Evolutionary conservation across 2,113 vertebrate genomes (phyloP).

Genomic region (Hippolais icterina): DNA sequence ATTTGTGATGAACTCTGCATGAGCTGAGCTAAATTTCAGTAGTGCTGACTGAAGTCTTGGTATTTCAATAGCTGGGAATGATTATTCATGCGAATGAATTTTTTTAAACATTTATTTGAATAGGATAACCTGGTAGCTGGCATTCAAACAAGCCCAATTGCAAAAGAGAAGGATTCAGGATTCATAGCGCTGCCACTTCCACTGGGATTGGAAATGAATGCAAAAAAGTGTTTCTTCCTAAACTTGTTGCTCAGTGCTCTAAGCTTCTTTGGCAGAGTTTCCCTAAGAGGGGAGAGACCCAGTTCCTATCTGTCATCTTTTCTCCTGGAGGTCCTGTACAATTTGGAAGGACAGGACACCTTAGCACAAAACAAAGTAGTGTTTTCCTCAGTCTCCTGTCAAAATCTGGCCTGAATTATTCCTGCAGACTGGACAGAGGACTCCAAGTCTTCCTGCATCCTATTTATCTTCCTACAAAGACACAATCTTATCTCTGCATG

Average conservation of each 20-base stretch:
- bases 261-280: neutral
- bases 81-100: neutral
- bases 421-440: neutral
- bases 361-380: neutral
- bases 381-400: neutral
- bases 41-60: neutral
- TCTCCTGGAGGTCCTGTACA: neutral
- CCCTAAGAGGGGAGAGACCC: neutral
- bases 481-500: neutral
- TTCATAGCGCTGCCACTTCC: neutral
- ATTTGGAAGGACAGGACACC: neutral
- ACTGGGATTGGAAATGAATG: neutral
- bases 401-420: neutral
- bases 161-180: neutral
- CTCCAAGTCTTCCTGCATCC: neutral
- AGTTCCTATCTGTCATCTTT: neutral
- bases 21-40: neutral
- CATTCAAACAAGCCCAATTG: neutral
- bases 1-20: neutral
- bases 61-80: neutral
- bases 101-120: neutral
- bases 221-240: neutral
- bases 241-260: neutral
- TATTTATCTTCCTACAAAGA: neutral
- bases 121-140: neutral